Conservation (phyloP, 2,113 vertebrate genomes). For the Notechis scutatus region DNA sequence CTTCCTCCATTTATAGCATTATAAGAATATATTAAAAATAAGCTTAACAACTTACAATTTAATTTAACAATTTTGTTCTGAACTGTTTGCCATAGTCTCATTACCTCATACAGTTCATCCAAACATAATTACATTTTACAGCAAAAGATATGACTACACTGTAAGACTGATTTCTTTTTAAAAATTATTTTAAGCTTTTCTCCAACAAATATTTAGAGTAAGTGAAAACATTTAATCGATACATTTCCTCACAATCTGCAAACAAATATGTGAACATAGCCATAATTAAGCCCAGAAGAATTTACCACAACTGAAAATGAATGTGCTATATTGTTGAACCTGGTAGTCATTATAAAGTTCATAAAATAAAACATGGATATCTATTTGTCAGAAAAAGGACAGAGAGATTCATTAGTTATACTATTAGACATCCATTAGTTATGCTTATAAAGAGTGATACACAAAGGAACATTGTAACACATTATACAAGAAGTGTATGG, state of each 20-base stretch:
- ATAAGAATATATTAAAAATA: neutral
- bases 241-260: neutral
- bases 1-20: neutral
- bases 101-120: neutral
- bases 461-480: neutral
- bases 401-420: neutral
- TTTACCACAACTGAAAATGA: neutral
- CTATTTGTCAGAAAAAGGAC: neutral
- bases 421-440: neutral
- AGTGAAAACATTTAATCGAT: neutral
- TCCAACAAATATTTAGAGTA: neutral
- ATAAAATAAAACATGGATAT: constrained; percentile 6
- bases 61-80: neutral
- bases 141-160: neutral
- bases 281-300: neutral
- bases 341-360: neutral
- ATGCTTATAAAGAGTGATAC: neutral
- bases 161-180: neutral
- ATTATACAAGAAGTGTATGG: neutral
- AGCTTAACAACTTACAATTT: neutral
- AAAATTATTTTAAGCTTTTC: neutral
- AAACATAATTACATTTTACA: neutral
- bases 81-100: neutral
- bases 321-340: neutral
- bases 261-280: neutral